Base-by-base conservation (phyloP, 2,797 vertebrate genomes). In the Chaetophractus vellerosus region DNA sequence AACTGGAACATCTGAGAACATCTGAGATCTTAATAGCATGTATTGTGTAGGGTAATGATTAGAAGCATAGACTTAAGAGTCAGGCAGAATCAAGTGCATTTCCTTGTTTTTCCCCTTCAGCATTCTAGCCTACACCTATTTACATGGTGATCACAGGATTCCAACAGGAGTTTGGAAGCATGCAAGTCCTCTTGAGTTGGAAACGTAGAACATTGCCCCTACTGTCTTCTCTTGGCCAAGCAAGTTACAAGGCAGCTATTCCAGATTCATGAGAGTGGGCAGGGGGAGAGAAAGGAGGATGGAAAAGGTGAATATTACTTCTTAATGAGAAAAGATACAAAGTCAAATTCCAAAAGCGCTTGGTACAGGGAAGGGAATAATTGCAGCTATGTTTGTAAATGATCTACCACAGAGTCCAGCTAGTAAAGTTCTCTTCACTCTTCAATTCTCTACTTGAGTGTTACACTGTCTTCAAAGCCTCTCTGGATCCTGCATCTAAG, bases 31-130 rank as follows among this genome's bases (percentile, higher is more conserved):
- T 12, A 52, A 12, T 31, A 68, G 4, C 21, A 59, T 66, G n/a
- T n/a, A 1, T 12, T 69, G 6, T 61, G 0, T 66, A 61, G 94
- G 8, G 26, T 19, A 19, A 28, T 85, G 31, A 74, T 41, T 41
- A 31, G 59, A 81, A 66, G 63, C 15, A 11, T 1, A 75, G 14
- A 10, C 14, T 68, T 78, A 63, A 18, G 4, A 59, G n/a, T 57
- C 69, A 48, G 78, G 52, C 9, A 95, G 66, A 86, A 82, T 82
- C 61, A 94, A 86, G 18, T 76, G 59, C 12, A 66, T 91, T 89
- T 86, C 50, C 50, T 38, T 82, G 55, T 52, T 59, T 91, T 28
- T 52, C 9, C 45, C 15, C 15, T 50, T 38, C 9, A 38, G 2
- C 2, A 28, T 24, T n/a, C 4, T 74, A 68, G 36, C 6, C 16